A percentile compares a stretch with the other conserved stretches of the same genome.
phyloP scores from a whole-genome alignment of 2,888 invertebrate genomes.

The Zonitis immaculata region DNA sequence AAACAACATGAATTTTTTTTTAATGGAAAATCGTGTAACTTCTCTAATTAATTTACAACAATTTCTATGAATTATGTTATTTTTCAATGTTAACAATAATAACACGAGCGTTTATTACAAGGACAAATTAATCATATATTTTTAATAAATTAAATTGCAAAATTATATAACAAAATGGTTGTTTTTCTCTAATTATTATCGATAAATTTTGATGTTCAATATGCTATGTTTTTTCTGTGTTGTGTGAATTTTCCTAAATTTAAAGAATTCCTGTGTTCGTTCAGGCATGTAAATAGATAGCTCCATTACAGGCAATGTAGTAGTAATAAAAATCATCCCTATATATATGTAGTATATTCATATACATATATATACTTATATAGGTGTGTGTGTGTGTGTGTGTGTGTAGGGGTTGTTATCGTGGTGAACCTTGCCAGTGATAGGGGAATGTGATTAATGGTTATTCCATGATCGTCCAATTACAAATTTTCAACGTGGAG shows the following conservation, averaged over 20 bases:
- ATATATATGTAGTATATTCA: too few relatives aligned
- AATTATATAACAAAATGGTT: not conserved
- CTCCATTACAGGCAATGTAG: slow-evolving; percentile 4
- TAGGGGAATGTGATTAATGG: not conserved
- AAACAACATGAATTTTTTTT: too few relatives aligned
- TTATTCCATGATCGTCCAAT: not conserved
- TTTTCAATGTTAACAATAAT: not conserved
- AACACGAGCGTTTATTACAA: not conserved
- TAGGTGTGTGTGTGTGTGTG: not conserved
- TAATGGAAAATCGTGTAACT: not conserved
- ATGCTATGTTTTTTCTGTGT: too few relatives aligned
- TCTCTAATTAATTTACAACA: not conserved
- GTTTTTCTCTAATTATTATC: too few relatives aligned
- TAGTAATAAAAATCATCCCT: slow-evolving; percentile 5
- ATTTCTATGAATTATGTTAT: too few relatives aligned
- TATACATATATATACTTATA: too few relatives aligned
- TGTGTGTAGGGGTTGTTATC: not conserved
- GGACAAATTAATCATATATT: not conserved
- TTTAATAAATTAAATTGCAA: not conserved
- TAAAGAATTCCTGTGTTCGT: not conserved
- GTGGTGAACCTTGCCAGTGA: not conserved
- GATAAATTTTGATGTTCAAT: too few relatives aligned
- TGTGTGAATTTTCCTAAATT: not conserved
- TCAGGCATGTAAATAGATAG: slow-evolving; percentile 5
- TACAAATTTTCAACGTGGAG: not conserved